phyloP scores from a whole-genome alignment of 2,797 vertebrate species.

The Pitangus sulphuratus region DNA sequence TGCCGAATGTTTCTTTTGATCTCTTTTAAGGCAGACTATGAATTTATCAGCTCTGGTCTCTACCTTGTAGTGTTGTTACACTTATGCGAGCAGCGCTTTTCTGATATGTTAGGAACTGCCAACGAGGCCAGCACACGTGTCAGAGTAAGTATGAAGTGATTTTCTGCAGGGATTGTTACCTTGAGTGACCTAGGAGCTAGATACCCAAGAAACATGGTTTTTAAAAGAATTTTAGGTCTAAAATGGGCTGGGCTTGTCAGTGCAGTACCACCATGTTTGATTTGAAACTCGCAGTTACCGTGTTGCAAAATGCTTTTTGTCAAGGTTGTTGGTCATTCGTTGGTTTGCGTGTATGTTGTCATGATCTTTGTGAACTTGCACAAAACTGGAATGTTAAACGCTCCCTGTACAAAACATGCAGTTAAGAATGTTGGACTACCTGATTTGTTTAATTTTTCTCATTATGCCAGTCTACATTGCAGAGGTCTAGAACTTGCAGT shows the following conservation, averaged over 20 bases:
- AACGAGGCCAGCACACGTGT: conserved; percentile 87
- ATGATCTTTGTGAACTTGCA: background rate
- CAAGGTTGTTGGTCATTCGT: background rate
- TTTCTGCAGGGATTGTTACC: background rate
- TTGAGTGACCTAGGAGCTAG: background rate
- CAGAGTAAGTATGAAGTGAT: conserved; percentile 83
- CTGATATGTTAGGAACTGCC: conserved; percentile 92
- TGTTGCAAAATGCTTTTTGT: background rate
- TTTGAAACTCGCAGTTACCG: background rate
- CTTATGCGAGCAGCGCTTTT: conserved; percentile 97
- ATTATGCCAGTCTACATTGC: background rate
- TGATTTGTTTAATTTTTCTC: background rate
- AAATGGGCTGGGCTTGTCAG: background rate
- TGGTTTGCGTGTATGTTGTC: background rate
- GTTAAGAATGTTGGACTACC: background rate
- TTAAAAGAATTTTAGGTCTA: background rate
- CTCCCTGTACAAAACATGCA: background rate
- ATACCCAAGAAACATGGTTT: background rate
- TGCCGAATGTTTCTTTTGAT: conserved; percentile 53
- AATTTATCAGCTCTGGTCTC: conserved; percentile 98
- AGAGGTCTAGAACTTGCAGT: background rate
- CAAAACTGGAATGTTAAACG: background rate
- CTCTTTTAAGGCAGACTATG: conserved; percentile 89
- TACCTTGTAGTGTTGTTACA: conserved; percentile 97
- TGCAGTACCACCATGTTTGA: background rate